Conservation (phyloP, 2,888 invertebrate species). For the Ferrisia virgata region DNA sequence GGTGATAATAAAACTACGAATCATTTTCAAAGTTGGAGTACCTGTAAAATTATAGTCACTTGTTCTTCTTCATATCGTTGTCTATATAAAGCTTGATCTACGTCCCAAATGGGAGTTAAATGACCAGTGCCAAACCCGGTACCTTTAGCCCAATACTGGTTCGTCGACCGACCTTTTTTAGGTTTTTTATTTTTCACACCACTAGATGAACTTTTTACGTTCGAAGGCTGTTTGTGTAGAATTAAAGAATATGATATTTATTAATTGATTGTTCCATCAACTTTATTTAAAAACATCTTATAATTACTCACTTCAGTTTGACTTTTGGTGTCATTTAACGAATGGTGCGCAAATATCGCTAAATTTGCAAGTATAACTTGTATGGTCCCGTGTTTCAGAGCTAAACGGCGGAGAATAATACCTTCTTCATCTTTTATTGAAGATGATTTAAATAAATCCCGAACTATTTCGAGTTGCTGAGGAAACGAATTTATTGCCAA, state of each 20-base stretch:
- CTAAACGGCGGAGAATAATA: slow-evolving; percentile 69
- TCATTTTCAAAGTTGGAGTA: too few relatives aligned
- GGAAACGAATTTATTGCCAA: too few relatives aligned
- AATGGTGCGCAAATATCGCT: slow-evolving; percentile 85
- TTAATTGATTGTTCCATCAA: too few relatives aligned
- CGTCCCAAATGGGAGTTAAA: slow-evolving; percentile 94
- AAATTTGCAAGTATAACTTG: slow-evolving; percentile 82
- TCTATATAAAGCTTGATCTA: slow-evolving; percentile 85
- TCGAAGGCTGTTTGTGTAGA: too few relatives aligned
- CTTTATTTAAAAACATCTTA: too few relatives aligned
- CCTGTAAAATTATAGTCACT: slow-evolving; percentile 76
- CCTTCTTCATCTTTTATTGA: slow-evolving; percentile 76
- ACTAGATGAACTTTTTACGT: too few relatives aligned
- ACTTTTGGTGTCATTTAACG: too few relatives aligned
- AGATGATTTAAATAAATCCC: slow-evolving; percentile 71
- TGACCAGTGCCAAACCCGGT: slow-evolving; percentile 96
- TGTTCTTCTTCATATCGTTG: slow-evolving; percentile 92
- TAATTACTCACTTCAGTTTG: too few relatives aligned
- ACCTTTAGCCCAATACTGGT: slow-evolving; percentile 91
- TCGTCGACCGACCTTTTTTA: too few relatives aligned
- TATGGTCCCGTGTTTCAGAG: slow-evolving; percentile 80
- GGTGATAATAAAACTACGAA: too few relatives aligned
- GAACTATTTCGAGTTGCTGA: slow-evolving; percentile 76
- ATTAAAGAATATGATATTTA: too few relatives aligned
- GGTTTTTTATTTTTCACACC: too few relatives aligned